Evolutionary conservation across 2,797 vertebrate species (phyloP).

Genomic region (Clamator glandarius): DNA sequence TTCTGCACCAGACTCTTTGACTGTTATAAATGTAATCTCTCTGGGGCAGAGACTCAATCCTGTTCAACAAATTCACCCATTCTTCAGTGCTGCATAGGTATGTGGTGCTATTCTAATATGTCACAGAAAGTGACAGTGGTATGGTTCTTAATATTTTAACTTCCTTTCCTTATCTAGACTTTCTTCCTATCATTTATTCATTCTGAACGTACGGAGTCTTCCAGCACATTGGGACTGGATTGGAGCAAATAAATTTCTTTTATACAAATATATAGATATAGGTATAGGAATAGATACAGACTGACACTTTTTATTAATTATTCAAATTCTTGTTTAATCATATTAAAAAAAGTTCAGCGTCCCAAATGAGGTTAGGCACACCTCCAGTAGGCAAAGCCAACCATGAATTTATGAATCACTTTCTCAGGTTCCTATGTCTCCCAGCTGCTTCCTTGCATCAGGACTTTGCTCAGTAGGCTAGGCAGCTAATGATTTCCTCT

Average conservation of each 20-base stretch:
- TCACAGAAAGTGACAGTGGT: background rate
- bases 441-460: background rate
- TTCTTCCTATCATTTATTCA: background rate
- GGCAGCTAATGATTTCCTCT: conserved; percentile 38
- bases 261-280: background rate
- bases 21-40: conserved; percentile 3
- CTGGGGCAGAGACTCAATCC: background rate
- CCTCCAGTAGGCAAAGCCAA: background rate
- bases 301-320: background rate
- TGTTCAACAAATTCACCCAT: background rate
- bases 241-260: background rate
- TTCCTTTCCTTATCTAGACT: background rate
- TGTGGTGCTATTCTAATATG: background rate
- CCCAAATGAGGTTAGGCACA: background rate
- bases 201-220: background rate
- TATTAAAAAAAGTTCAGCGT: background rate
- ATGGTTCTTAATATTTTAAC: background rate
- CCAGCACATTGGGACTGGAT: background rate
- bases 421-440: background rate
- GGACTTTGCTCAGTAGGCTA: background rate
- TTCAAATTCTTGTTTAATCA: background rate
- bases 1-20: background rate
- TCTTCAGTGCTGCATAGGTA: background rate
- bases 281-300: background rate
- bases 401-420: background rate